phyloP scores from a whole-genome alignment of 2,888 invertebrate genomes.

The Pherbina coryleti region DNA sequence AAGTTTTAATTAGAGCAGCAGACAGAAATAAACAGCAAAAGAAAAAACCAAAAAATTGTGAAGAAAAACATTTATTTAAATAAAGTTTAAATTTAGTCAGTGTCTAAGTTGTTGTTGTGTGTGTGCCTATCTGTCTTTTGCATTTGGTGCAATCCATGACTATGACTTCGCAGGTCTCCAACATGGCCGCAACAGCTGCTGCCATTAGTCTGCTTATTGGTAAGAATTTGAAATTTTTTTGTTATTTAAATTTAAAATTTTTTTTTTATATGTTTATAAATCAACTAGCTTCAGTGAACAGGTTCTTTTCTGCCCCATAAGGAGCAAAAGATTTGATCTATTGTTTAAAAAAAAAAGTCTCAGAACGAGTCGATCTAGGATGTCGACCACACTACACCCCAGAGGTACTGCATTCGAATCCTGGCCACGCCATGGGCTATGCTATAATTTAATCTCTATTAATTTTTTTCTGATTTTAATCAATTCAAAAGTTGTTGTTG shows the following conservation, averaged over 20 bases:
- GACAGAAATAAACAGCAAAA: not conserved
- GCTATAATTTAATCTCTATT: too few species aligned
- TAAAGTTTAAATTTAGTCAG: not conserved
- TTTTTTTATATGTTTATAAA: not conserved
- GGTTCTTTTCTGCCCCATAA: too few species aligned
- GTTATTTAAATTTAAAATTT: not conserved
- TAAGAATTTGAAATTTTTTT: constrained; percentile 10
- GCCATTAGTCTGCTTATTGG: constrained; percentile 18
- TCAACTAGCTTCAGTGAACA: too few species aligned
- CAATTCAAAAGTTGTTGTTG: too few species aligned
- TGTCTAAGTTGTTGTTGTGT: not conserved
- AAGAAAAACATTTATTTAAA: not conserved
- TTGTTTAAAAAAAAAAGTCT: too few species aligned
- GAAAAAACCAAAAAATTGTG: not conserved
- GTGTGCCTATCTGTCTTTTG: not conserved
- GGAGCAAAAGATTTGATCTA: too few species aligned
- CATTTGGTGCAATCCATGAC: not conserved
- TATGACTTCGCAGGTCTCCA: constrained; percentile 26
- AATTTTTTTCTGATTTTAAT: too few species aligned
- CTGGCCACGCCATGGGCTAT: too few species aligned
- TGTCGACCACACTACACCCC: too few species aligned
- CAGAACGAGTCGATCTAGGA: too few species aligned
- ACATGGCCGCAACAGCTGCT: not conserved
- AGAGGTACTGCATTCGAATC: too few species aligned
- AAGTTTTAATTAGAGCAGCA: constrained; percentile 17